Conservation (phyloP, 2,888 invertebrate genomes). For the Drosophila picticornis region DNA sequence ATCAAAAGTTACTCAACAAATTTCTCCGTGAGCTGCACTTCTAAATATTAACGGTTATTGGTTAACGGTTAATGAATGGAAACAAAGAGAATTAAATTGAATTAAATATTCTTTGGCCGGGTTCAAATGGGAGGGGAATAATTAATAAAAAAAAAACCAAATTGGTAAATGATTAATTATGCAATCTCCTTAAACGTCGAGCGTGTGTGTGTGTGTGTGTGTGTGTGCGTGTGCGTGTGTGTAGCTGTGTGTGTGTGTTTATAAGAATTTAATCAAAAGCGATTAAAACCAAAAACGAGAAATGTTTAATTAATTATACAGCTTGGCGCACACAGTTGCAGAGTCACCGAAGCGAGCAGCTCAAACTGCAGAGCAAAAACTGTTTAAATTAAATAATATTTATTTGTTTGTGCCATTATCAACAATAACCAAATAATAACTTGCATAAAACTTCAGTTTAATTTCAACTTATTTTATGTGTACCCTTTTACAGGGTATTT, state of each 20-base stretch:
- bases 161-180: constrained; percentile 73
- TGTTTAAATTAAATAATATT: background rate
- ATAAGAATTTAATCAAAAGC: constrained; percentile 1
- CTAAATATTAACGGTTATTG: constrained; percentile 12
- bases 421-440: background rate
- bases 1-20: constrained; percentile 58
- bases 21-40: constrained; percentile 46
- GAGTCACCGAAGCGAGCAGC: constrained; percentile 23
- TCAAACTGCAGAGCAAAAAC: constrained; percentile 23
- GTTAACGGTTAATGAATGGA: constrained; percentile 7
- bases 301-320: constrained; percentile 44
- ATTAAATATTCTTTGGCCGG: background rate
- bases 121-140: constrained; percentile 12
- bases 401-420: background rate
- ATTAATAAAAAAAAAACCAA: constrained; percentile 43
- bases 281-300: constrained; percentile 9
- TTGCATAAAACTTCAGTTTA: background rate
- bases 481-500: background rate
- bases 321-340: constrained; percentile 34
- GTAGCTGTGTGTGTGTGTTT: background rate
- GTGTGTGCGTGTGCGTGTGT: background rate
- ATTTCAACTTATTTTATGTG: background rate
- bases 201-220: background rate
- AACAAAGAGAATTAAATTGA: background rate
- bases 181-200: constrained; percentile 64